phyloP scores from a whole-genome alignment of 2,888 invertebrate genomes.

The Limenitis camilla region DNA sequence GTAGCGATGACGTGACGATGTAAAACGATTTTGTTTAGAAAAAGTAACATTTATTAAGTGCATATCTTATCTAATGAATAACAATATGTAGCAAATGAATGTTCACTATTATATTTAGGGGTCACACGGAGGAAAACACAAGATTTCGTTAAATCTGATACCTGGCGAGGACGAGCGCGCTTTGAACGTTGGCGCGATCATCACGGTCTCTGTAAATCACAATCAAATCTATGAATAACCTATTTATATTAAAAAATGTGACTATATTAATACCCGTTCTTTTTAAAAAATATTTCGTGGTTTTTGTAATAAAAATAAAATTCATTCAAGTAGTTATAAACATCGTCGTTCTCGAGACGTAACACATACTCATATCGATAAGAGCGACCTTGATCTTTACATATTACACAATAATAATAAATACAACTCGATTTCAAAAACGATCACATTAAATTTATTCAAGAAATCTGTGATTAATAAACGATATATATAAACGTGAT shows the following conservation, averaged over 20 bases:
- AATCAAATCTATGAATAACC: constrained; percentile 41
- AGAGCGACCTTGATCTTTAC: background rate
- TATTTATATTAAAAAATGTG: constrained; percentile 8
- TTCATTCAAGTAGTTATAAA: background rate
- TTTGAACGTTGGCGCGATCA: constrained; percentile 87
- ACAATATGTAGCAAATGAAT: constrained; percentile 12
- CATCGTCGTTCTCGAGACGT: background rate
- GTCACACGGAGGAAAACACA: constrained; percentile 23
- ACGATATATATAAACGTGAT: too few species aligned
- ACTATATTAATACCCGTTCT: background rate
- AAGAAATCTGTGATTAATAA: too few species aligned
- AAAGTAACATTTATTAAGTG: too few species aligned
- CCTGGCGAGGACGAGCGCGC: constrained; percentile 84
- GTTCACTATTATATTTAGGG: constrained; percentile 2
- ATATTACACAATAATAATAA: background rate
- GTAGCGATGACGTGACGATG: too few species aligned
- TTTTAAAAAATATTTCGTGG: background rate
- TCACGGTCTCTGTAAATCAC: constrained; percentile 79
- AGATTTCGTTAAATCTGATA: constrained; percentile 46
- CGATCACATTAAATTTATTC: too few species aligned
- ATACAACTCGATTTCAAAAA: background rate
- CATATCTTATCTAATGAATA: constrained; percentile 6
- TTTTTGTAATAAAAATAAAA: background rate
- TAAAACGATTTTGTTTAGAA: too few species aligned
- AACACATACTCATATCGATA: background rate